Base-by-base conservation (phyloP, 2,113 vertebrate species). In the Toxotes jaculatrix region DNA sequence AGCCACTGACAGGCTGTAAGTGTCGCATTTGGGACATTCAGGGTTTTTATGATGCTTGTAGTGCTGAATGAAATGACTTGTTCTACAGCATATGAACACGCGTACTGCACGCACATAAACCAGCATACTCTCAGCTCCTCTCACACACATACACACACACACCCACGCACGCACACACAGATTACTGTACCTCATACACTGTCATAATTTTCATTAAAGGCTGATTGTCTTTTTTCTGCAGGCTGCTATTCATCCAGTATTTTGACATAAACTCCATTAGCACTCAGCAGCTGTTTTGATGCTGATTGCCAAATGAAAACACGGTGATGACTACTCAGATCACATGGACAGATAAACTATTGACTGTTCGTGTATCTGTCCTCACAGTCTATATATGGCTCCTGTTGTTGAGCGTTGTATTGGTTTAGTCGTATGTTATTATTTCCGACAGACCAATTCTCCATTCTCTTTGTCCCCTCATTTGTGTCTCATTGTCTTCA, bases 1-100 rank as follows among this genome's bases (percentile, higher is more conserved):
- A 86, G 72, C 80, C 75, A 72, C 68, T 70, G 79, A 77, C 31
- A 14, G 74, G 66, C 77, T 80, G 32, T 77, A 70, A 81, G 42
- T 76, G 84, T 91, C 47, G 36, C 81, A 77, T 89, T 71, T 78
- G 64, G 80, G 64, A 74, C 76, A 56, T 76, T 88, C 56, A 14
- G 42, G 19, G 60, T n/a, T 43, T 76, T 83, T 64, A 45, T 67
- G 67, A 65, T 21, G 57, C 73, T 79, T 72, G 70, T 67, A 53
- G 42, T 31, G 17, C n/a, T 36, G 49, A 64, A 69, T 63, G 23
- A 70, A 82, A 63, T 67, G 13, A 71, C 34, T 49, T 3, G 34
- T 72, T 77, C n/a, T 23, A 59, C 53, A 66, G 32, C 55, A 45
- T 14, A 51, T n/a, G 32, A 45, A 45, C 62, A 34, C 45, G 57